Evolutionary conservation across 2,797 vertebrate genomes (phyloP).

Genomic region (Numenius phaeopus): DNA sequence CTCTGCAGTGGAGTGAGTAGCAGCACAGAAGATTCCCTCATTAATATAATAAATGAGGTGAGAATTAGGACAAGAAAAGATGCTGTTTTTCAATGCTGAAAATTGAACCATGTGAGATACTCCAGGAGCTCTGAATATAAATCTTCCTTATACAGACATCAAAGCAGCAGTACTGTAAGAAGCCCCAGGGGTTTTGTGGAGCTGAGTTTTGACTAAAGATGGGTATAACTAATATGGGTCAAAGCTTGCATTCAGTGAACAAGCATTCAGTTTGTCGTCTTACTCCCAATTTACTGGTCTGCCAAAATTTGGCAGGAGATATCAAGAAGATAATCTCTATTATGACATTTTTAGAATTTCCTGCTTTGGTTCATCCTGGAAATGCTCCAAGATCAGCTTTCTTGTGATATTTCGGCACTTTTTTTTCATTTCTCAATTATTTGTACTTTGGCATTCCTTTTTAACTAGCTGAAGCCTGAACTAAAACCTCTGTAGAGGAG

Average conservation of each 20-base stretch:
- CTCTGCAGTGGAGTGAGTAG: not conserved
- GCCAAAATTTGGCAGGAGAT: not conserved
- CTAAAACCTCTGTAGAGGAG: not conserved
- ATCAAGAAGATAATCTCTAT: constrained; percentile 1
- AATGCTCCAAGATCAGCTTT: constrained; percentile 1
- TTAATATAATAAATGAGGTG: constrained; percentile 1
- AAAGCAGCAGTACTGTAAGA: constrained; percentile 1
- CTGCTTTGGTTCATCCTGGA: constrained; percentile 21
- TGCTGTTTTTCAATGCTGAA: not conserved
- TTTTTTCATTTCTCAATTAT: not conserved
- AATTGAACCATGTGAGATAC: not conserved
- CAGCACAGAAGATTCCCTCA: not conserved
- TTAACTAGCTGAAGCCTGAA: not conserved
- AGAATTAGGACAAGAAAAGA: not conserved
- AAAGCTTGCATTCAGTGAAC: constrained; percentile 8
- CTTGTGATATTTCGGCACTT: not conserved
- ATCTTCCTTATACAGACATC: constrained; percentile 53
- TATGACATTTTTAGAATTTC: constrained; percentile 22
- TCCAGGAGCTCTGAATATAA: not conserved
- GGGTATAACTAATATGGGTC: constrained; percentile 15
- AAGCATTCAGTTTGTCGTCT: constrained; percentile 9
- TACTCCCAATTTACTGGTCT: not conserved
- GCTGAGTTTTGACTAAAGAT: constrained; percentile 56
- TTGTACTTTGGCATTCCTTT: not conserved
- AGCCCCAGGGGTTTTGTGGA: not conserved